Conservation (phyloP, 2,113 vertebrate species). For the Triplophysa rosa region DNA sequence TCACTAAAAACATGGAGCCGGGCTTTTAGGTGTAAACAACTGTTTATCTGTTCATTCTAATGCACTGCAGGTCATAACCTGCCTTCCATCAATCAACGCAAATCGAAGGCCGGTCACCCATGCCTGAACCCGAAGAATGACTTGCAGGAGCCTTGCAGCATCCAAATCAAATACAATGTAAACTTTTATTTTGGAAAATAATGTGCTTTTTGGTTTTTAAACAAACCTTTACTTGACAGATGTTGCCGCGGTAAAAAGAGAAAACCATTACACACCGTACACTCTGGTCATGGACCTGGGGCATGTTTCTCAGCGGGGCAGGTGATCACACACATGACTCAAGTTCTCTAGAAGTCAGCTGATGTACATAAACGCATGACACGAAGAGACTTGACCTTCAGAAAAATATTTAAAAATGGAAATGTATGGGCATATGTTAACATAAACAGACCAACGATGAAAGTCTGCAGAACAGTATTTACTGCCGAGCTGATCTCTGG, state of each 20-base stretch:
- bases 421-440: constrained; percentile 30
- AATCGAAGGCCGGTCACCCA: not conserved
- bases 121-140: not conserved
- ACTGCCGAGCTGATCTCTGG: too few relatives aligned
- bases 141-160: not conserved
- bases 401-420: constrained; percentile 37
- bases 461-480: too few relatives aligned
- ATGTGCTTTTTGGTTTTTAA: too few relatives aligned
- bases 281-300: not conserved
- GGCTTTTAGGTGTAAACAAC: not conserved
- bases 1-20: not conserved
- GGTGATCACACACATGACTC: constrained; percentile 23
- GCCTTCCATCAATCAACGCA: not conserved
- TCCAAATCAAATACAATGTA: not conserved
- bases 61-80: not conserved
- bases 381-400: not conserved
- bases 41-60: not conserved
- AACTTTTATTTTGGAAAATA: not conserved
- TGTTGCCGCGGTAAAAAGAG: not conserved
- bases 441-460: not conserved
- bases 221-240: not conserved
- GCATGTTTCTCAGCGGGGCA: not conserved
- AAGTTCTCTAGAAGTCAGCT: constrained; percentile 28
- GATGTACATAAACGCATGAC: not conserved
- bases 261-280: too few relatives aligned